Conservation (phyloP, 2,113 vertebrate genomes). For the Setophaga coronata region DNA sequence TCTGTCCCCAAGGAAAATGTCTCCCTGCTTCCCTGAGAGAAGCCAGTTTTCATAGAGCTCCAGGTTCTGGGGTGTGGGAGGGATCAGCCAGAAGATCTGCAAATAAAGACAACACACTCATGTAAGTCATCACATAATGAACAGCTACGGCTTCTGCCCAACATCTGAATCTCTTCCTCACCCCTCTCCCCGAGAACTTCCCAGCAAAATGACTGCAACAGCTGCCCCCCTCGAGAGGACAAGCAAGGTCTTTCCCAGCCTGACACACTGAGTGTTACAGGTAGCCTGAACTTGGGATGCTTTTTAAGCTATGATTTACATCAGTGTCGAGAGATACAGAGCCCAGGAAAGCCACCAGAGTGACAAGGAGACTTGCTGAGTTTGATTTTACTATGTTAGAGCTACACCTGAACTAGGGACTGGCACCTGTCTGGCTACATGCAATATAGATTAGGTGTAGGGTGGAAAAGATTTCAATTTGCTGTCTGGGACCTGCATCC, state of each 20-base stretch:
- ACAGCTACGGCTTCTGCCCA: neutral
- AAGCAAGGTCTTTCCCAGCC: neutral
- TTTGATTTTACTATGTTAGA: neutral
- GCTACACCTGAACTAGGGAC: neutral
- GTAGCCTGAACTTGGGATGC: neutral
- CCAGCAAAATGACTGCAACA: neutral
- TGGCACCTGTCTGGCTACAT: neutral
- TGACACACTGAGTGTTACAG: neutral
- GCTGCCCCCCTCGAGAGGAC: neutral
- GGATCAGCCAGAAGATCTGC: conserved; percentile 98
- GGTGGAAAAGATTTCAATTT: neutral
- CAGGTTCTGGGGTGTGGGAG: conserved; percentile 93
- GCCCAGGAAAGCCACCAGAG: neutral
- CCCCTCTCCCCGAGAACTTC: neutral
- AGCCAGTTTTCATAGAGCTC: conserved; percentile 99
- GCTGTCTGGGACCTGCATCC: neutral
- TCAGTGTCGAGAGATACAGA: neutral
- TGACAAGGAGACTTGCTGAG: neutral
- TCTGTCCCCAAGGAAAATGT: conserved; percentile 96
- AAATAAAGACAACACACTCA: conserved; percentile 41
- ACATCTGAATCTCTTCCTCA: neutral
- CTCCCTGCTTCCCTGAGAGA: conserved; percentile 97
- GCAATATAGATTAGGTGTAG: neutral
- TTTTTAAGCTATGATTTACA: neutral
- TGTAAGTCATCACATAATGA: neutral